A percentile compares a stretch with the other conserved stretches of the same genome.
phyloP scores from a whole-genome alignment of 1,140 invertebrate species.

The Drosophila virilis region DNA sequence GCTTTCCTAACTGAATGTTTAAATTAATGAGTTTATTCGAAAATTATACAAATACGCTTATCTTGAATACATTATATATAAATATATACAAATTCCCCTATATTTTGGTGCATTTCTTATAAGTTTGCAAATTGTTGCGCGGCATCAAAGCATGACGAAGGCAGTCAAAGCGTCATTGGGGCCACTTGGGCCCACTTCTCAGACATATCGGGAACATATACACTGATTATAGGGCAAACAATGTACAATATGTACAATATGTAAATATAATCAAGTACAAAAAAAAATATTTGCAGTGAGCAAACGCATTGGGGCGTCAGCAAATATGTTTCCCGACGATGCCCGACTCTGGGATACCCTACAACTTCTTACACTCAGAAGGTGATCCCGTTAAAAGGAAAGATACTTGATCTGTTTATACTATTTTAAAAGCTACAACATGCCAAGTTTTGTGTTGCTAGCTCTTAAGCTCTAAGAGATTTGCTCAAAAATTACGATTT shows the following conservation, averaged over 20 bases:
- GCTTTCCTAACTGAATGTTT: neutral
- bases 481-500: no score
- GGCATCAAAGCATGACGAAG: conserved; percentile 54
- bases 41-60: conserved; percentile 7
- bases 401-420: no score
- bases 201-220: conserved; percentile 21
- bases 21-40: neutral
- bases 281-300: conserved; percentile 31
- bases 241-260: conserved; percentile 13
- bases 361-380: no score
- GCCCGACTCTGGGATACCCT: no score
- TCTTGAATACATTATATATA: conserved; percentile 6
- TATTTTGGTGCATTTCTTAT: no score
- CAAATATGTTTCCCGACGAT: neutral
- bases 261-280: conserved; percentile 34
- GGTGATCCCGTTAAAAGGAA: no score
- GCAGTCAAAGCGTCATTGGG: conserved; percentile 59
- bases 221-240: conserved; percentile 8
- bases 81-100: neutral
- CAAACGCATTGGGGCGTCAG: conserved; percentile 49
- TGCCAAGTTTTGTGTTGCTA: no score
- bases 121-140: conserved; percentile 35
- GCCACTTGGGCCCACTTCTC: conserved; percentile 38
- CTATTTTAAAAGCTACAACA: no score
- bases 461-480: no score